These are phyloP conservation scores for Anodontia alba DNA, from an alignment of 2,888 invertebrate species.

Conservation along the genomic window DNA sequence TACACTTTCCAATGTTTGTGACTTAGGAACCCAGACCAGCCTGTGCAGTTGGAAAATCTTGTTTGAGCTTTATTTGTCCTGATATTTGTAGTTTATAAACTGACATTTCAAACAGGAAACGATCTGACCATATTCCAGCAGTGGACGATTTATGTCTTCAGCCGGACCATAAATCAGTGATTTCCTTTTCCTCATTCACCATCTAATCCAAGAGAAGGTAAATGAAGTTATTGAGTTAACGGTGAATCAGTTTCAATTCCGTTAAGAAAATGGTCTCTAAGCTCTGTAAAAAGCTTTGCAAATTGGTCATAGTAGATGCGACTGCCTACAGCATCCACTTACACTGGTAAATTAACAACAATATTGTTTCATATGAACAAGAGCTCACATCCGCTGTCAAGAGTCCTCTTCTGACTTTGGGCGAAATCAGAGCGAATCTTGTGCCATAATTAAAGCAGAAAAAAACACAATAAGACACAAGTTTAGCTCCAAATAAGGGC, in stretches of 20 bases:
- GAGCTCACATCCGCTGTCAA: not conserved
- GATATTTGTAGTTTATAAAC: no score
- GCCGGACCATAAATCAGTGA: no score
- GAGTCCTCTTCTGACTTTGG: not conserved
- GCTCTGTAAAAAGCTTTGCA: not conserved
- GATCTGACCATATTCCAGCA: no score
- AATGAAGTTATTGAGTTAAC: slow-evolving; percentile 17
- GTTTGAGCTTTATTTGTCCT: no score
- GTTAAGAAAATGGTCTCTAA: slow-evolving; percentile 11
- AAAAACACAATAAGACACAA: no score
- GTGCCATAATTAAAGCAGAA: not conserved
- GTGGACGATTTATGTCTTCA: no score
- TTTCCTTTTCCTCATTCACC: no score
- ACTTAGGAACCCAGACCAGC: no score
- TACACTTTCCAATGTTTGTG: no score
- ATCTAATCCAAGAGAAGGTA: not conserved
- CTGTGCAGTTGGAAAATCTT: no score
- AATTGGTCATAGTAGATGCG: slow-evolving; percentile 12
- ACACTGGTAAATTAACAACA: not conserved
- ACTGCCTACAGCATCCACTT: not conserved
- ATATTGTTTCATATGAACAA: not conserved
- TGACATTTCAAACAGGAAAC: no score
- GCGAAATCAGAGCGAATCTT: not conserved
- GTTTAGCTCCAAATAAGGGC: no score
- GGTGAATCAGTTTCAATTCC: slow-evolving; percentile 13